Evolutionary conservation across 1,140 invertebrate species (phyloP).

Genomic region (Phymastichus coffea): DNA sequence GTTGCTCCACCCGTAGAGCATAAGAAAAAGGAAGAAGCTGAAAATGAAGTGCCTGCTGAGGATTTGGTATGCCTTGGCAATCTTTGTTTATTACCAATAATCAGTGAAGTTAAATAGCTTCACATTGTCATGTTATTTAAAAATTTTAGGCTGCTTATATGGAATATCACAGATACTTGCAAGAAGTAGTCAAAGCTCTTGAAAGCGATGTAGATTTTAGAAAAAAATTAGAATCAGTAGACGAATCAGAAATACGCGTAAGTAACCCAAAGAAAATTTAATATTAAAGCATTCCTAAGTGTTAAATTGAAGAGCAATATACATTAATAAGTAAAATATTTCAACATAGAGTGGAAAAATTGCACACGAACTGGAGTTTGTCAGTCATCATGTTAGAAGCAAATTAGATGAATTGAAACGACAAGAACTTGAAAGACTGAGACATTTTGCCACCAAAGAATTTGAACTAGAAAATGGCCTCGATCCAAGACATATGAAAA

Average conservation of each 20-base stretch:
- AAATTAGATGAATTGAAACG: constrained; percentile 93
- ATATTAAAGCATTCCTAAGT: neutral
- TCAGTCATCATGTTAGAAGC: constrained; percentile 81
- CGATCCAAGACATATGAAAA: constrained; percentile 51
- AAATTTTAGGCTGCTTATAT: no score
- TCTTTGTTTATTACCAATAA: neutral
- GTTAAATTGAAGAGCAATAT: neutral
- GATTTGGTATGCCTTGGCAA: constrained; percentile 27
- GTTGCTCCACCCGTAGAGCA: constrained; percentile 48
- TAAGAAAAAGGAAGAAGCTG: constrained; percentile 35
- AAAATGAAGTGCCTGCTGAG: constrained; percentile 26
- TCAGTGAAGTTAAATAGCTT: no score
- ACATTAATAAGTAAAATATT: no score
- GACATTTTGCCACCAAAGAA: constrained; percentile 69
- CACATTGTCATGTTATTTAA: no score
- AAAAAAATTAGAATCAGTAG: constrained; percentile 77
- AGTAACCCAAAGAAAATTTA: constrained; percentile 27
- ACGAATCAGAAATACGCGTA: constrained; percentile 78
- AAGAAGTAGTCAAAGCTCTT: constrained; percentile 80
- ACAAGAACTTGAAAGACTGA: constrained; percentile 79
- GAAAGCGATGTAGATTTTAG: constrained; percentile 84
- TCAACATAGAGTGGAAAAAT: constrained; percentile 87
- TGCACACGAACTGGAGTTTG: constrained; percentile 85
- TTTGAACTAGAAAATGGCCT: constrained; percentile 69
- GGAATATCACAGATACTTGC: constrained; percentile 85